Percentiles rank a stretch among this genome's conserved stretches.
phyloP scores from a whole-genome alignment of 2,113 vertebrate species.

The Microtus richardsoni region DNA sequence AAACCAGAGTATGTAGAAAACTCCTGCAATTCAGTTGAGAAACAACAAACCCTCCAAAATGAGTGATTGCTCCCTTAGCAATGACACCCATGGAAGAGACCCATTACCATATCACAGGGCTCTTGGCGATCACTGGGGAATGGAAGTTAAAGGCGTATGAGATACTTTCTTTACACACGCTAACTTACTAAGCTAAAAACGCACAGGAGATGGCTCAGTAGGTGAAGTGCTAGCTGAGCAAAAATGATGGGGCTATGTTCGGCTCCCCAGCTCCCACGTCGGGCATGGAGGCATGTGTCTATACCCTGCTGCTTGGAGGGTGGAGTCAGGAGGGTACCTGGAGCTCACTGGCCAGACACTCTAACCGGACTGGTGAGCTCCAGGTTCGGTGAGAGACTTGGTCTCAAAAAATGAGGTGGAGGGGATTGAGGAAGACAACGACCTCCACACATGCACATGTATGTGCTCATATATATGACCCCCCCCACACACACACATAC shows the following conservation, averaged over 20 bases:
- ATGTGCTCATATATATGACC: background rate
- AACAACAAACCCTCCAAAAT: background rate
- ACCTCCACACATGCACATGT: too few relatives aligned
- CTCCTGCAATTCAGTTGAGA: background rate
- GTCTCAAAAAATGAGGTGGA: background rate
- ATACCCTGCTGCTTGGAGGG: background rate
- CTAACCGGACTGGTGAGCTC: background rate
- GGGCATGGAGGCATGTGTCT: background rate
- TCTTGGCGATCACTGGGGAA: background rate
- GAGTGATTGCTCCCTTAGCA: background rate
- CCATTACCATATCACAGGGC: background rate
- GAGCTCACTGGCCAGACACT: background rate
- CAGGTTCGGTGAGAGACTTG: background rate
- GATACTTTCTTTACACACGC: background rate
- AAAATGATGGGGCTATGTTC: background rate
- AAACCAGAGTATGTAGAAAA: background rate
- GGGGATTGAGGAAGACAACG: background rate
- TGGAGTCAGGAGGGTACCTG: background rate
- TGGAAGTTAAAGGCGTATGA: background rate
- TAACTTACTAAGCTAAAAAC: background rate
- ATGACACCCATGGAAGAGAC: background rate
- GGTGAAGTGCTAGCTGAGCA: background rate
- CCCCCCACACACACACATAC: too few relatives aligned
- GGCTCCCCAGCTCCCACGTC: rapidly evolving
- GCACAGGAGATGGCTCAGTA: background rate